These are phyloP conservation scores for Gambusia affinis DNA, from an alignment of 2,113 vertebrate genomes.

Conservation along the genomic window DNA sequence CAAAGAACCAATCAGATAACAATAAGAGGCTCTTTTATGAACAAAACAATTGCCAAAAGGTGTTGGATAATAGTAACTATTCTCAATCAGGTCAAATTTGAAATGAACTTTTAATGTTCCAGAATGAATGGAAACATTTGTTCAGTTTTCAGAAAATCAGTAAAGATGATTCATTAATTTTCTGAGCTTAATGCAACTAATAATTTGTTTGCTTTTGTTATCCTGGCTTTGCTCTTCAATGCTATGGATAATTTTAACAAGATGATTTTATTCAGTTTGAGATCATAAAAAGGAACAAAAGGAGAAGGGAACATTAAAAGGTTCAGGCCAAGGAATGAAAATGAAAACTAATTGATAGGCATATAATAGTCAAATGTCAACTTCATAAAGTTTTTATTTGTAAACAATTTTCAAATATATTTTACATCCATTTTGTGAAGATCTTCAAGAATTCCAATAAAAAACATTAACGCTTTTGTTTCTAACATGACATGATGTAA, in stretches of 20 bases:
- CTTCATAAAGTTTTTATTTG: neutral
- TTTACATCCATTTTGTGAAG: neutral
- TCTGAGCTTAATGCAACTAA: neutral
- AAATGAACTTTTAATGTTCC: neutral
- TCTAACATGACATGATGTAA: neutral
- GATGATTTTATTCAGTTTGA: neutral
- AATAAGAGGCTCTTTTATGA: neutral
- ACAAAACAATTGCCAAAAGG: neutral
- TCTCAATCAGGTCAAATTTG: neutral
- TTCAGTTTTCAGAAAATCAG: neutral
- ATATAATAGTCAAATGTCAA: neutral
- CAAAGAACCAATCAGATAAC: neutral
- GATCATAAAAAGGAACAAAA: neutral
- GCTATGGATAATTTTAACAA: neutral
- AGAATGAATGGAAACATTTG: neutral
- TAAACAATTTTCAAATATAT: neutral
- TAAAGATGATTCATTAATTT: neutral
- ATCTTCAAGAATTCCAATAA: neutral
- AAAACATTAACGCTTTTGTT: neutral
- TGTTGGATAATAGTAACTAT: neutral
- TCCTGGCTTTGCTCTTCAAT: neutral
- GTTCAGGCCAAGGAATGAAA: slow-evolving; percentile 11
- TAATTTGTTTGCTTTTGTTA: neutral
- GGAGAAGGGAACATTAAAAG: rapidly evolving
- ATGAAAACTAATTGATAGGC: neutral